phyloP scores from a whole-genome alignment of 2,888 invertebrate genomes.

The Acholoe squamosa region DNA sequence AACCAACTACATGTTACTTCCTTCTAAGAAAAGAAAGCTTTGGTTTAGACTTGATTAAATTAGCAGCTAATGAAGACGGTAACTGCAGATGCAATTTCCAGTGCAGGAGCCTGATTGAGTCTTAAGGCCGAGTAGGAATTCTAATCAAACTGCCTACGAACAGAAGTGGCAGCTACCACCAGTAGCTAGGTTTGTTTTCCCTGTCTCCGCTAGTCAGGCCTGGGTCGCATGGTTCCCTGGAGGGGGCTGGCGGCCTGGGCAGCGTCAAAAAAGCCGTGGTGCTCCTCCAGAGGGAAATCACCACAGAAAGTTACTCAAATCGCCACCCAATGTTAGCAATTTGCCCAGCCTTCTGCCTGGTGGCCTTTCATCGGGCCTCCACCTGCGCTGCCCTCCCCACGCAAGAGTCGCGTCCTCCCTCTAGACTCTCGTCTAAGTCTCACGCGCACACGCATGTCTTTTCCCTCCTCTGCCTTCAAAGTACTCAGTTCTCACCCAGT shows the following conservation, averaged over 20 bases:
- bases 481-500: background rate
- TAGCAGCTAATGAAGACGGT: background rate
- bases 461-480: background rate
- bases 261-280: background rate
- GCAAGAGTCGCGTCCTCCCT: no score
- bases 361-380: constrained; percentile 4
- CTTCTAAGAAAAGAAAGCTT: no score
- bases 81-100: background rate
- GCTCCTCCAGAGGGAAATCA: background rate
- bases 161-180: background rate
- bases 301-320: constrained; percentile 41
- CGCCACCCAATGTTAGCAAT: constrained; percentile 2
- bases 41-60: no score
- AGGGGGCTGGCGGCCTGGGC: background rate
- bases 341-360: background rate
- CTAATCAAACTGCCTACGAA: background rate
- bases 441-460: background rate
- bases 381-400: no score
- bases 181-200: background rate
- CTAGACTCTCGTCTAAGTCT: background rate
- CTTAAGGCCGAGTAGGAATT: background rate
- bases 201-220: background rate
- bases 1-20: no score
- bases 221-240: background rate
- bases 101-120: background rate